Percentiles rank a stretch among this genome's conserved stretches.
Evolutionary conservation across 2,888 invertebrate species (phyloP).

Genomic region (Sthenelais limicola): DNA sequence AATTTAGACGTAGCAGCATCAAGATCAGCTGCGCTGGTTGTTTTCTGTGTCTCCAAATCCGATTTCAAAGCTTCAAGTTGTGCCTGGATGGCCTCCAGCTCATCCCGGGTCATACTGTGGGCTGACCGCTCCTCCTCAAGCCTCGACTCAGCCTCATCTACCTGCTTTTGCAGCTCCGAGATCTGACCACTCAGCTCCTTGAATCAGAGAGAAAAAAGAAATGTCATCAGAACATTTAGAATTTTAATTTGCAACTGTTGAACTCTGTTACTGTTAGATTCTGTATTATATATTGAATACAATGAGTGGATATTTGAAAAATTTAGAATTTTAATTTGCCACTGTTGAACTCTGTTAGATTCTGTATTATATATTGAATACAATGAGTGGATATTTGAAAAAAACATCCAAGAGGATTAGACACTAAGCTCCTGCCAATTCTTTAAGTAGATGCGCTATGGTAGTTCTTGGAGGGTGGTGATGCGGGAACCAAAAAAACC

Average conservation of each 20-base stretch:
- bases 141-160: slow-evolving; percentile 57
- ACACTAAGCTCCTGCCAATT: no score
- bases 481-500: no score
- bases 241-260: not conserved
- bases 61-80: slow-evolving; percentile 57
- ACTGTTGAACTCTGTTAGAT: not conserved
- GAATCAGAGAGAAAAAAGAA: not conserved
- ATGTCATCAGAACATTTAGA: no score
- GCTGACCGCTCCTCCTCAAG: slow-evolving; percentile 60
- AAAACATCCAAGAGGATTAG: no score
- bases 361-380: no score
- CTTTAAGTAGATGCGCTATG: no score
- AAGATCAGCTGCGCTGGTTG: slow-evolving; percentile 55
- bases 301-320: no score
- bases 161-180: slow-evolving; percentile 51
- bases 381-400: no score
- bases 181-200: slow-evolving; percentile 48
- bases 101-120: slow-evolving; percentile 61
- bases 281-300: no score
- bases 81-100: slow-evolving; percentile 61
- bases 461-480: no score
- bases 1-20: slow-evolving; percentile 52
- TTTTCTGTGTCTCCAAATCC: slow-evolving; percentile 56
- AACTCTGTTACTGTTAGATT: not conserved
- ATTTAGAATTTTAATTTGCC: not conserved